Conservation (phyloP, 2,113 vertebrate genomes). For the Cichladusa arquata region DNA sequence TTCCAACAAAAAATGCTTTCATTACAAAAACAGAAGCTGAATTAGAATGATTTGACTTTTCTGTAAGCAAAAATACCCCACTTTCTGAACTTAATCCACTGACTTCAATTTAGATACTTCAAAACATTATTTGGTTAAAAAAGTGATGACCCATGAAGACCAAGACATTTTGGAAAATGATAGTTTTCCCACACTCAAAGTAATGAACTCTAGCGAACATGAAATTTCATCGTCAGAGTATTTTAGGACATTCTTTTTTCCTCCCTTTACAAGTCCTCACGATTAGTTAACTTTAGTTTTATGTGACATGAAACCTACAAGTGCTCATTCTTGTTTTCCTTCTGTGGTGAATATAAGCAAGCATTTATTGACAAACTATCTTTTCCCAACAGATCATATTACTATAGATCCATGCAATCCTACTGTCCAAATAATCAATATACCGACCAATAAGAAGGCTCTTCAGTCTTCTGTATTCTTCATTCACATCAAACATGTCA, state of each 20-base stretch:
- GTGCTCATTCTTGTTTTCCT: neutral
- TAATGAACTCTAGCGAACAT: neutral
- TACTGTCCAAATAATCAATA: neutral
- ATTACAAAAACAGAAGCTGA: neutral
- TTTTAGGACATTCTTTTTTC: neutral
- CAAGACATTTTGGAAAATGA: neutral
- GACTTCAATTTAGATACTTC: neutral
- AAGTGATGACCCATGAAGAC: neutral
- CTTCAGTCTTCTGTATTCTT: slow-evolving; percentile 85
- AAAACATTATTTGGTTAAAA: neutral
- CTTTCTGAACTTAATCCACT: neutral
- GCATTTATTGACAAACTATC: neutral
- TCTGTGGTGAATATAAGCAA: neutral
- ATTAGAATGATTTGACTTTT: neutral
- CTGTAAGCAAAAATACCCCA: neutral
- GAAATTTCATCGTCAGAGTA: neutral
- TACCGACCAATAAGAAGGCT: slow-evolving; percentile 86
- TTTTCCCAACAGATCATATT: neutral
- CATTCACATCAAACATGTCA: slow-evolving; percentile 84
- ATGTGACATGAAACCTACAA: neutral
- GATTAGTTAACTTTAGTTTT: neutral
- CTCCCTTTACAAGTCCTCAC: neutral
- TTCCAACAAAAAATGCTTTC: neutral
- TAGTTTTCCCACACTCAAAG: neutral
- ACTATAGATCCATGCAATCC: neutral